A percentile compares a stretch with the other conserved stretches of the same genome.
These are phyloP conservation scores for Zaprionus davidi DNA, from an alignment of 1,140 invertebrate species.

Conservation along the genomic window DNA sequence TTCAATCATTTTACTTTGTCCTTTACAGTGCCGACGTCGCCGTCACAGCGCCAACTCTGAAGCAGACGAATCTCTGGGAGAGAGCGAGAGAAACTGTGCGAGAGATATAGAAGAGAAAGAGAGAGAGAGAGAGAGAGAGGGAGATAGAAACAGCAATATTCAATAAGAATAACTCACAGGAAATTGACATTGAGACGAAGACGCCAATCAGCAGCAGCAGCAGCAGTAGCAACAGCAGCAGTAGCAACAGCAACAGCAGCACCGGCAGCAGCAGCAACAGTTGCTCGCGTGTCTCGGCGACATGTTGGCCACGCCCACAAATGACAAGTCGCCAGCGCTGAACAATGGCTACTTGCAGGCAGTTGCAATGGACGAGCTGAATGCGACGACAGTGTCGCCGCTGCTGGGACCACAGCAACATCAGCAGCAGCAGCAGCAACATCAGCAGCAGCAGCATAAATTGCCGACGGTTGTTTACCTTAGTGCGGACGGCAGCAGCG, in stretches of 20 bases:
- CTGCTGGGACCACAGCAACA: conserved; percentile 46
- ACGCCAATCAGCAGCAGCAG: no score
- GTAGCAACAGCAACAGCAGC: background rate
- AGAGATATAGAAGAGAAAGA: background rate
- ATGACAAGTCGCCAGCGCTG: conserved; percentile 36
- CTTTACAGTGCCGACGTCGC: conserved; percentile 24
- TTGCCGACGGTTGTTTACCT: conserved; percentile 77
- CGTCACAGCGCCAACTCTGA: conserved; percentile 9
- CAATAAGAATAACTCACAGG: background rate
- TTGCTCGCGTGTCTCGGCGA: conserved; percentile 7
- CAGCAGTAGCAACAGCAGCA: background rate
- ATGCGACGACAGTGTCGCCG: conserved; percentile 62
- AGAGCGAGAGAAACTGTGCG: background rate
- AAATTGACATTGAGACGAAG: background rate
- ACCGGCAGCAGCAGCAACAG: background rate
- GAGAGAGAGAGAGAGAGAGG: background rate
- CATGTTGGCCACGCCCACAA: conserved; percentile 57
- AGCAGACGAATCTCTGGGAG: background rate
- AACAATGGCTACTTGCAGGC: conserved; percentile 77
- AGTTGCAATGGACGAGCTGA: conserved; percentile 61
- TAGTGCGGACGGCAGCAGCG: conserved; percentile 62
- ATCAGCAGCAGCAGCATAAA: conserved; percentile 61
- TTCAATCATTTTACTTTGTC: background rate
- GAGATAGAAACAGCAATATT: background rate
- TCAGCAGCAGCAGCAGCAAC: conserved; percentile 27